A percentile compares a stretch with the other conserved stretches of the same genome.
phyloP scores from a whole-genome alignment of 2,888 invertebrate species.

The Pherbina coryleti region DNA sequence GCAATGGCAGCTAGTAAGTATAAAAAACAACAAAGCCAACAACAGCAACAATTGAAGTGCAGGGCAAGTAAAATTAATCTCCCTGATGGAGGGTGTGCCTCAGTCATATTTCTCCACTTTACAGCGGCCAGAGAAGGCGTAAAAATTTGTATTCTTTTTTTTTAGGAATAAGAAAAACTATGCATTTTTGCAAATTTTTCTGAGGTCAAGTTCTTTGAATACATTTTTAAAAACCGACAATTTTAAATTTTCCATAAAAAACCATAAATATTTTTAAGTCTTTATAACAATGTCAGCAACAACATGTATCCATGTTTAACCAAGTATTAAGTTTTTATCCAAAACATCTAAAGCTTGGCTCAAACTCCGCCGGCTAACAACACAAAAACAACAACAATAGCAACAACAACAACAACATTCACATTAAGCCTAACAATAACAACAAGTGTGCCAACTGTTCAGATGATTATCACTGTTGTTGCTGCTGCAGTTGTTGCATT shows the following conservation, averaged over 20 bases:
- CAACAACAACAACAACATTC: background rate
- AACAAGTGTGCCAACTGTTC: constrained; percentile 28
- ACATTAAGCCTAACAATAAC: background rate
- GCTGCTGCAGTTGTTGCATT: background rate
- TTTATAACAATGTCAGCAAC: background rate
- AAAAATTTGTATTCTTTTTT: background rate
- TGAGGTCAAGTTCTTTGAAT: constrained; percentile 29
- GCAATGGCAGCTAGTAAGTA: constrained; percentile 38
- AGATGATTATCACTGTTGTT: constrained; percentile 3
- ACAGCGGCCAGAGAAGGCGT: background rate
- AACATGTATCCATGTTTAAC: background rate
- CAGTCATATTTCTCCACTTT: background rate
- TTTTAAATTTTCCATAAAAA: background rate
- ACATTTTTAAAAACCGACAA: background rate
- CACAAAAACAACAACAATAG: background rate
- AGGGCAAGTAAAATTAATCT: constrained; percentile 24
- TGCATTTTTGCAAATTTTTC: background rate
- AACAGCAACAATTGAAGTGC: background rate
- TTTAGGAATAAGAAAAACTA: no score
- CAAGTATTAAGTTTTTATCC: background rate
- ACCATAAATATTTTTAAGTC: background rate
- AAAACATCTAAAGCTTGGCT: background rate
- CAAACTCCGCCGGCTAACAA: background rate
- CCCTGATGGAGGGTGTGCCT: constrained; percentile 24
- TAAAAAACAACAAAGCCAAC: background rate